Evolutionary conservation across 2,797 vertebrate species (phyloP).

Genomic region (Florisuga fusca): DNA sequence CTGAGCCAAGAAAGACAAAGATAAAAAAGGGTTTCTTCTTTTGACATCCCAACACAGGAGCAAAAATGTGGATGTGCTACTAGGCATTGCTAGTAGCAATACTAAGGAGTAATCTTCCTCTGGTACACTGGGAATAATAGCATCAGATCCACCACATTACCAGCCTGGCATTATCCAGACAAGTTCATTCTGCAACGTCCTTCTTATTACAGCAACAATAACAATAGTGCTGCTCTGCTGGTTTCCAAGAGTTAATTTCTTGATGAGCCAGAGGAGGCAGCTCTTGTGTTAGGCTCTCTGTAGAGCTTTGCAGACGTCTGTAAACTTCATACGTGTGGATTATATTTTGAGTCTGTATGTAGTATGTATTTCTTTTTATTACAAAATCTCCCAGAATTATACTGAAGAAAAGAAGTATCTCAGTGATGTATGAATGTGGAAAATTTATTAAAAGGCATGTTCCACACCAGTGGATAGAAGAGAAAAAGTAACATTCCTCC

Average conservation of each 20-base stretch:
- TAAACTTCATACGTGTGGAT: rapidly evolving
- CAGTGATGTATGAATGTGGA: not conserved
- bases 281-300: not conserved
- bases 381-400: not conserved
- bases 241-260: not conserved
- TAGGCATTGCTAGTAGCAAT: not conserved
- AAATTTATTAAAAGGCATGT: not conserved
- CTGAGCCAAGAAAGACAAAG: not conserved
- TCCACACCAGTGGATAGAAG: not conserved
- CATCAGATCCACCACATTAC: not conserved
- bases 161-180: not conserved
- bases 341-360: not conserved
- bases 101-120: not conserved
- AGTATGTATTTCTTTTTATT: not conserved
- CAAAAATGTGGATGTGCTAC: not conserved
- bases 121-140: not conserved
- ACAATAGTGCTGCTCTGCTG: not conserved
- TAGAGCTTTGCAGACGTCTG: not conserved
- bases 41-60: not conserved
- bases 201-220: not conserved
- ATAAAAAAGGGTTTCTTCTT: not conserved
- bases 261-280: not conserved
- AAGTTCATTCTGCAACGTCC: not conserved
- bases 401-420: not conserved
- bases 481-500: not conserved